Evolutionary conservation across 2,797 vertebrate species (phyloP), one percentile per base, ranked within the genome.

Genomic region (Labeo calbasu): DNA sequence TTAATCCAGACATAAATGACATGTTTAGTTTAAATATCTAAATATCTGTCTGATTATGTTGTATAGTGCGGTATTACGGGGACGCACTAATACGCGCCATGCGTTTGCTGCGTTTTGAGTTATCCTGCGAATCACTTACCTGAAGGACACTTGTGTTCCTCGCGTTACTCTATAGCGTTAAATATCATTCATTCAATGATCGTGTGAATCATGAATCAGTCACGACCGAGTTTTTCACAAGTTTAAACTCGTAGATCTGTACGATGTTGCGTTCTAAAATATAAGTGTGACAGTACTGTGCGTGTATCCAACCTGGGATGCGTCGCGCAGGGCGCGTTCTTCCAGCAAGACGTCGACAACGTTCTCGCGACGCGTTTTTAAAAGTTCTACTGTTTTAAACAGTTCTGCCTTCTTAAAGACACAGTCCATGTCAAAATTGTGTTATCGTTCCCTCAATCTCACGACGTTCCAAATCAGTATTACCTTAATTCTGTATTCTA

Each of bases 371-470:
- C 10, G 32, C 46, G 15, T 55, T 57, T 81, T 59, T 5, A 70
- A 70, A 81, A 68, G 46, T 79, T 66, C 3, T 5, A 46, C 15
- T 57, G 51, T 57, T 65, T 77, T 63, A 50, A 71, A 32, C 59
- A 50, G 23, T 48, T 78, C 11, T 75, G 7, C 50, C 12, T 1
- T 36, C 43, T 78, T 65, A 78, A 65, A 78, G 43, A 12, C 23
- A 65, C 9, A 77, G 13, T 14, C 21, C 53, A 17, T 8, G 9
- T 0, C 32, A 15, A 6, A 55, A 43, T 76, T 15, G 1, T 23
- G 25, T 76, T 36, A 10, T 77, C 72, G 2, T 40, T 36, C 51
- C 10, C 5, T 32, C 50, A 32, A 32, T 36, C 1, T 43, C 7
- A 6, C 75, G 13, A 43, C 4, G 14, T 46, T 25, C 8, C 21